These are phyloP conservation scores for Nannospalax galili DNA, from an alignment of 2,113 vertebrate genomes.

Conservation along the genomic window DNA sequence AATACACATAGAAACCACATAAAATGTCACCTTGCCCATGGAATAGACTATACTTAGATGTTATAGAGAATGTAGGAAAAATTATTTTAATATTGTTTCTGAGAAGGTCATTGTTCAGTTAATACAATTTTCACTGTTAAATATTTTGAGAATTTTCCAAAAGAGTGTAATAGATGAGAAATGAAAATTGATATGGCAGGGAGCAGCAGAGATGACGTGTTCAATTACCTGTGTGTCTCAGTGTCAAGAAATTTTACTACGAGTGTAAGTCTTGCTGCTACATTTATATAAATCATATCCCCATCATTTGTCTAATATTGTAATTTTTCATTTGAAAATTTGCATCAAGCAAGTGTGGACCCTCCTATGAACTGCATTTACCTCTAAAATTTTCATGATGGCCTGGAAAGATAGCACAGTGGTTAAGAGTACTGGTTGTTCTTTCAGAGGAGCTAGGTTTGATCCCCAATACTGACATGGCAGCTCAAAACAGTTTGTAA, in stretches of 20 bases:
- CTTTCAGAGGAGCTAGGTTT: too few species aligned
- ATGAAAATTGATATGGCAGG: not conserved
- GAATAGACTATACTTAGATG: too few species aligned
- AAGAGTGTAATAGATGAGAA: not conserved
- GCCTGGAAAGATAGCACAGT: too few species aligned
- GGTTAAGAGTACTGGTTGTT: too few species aligned
- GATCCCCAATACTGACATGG: too few species aligned
- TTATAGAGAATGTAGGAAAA: not conserved
- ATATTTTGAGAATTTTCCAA: not conserved
- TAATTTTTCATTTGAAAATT: not conserved
- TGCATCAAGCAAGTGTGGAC: accelerated
- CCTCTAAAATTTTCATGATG: too few species aligned
- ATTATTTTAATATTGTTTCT: not conserved
- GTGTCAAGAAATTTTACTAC: not conserved
- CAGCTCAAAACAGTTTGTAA: too few species aligned
- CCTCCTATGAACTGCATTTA: too few species aligned
- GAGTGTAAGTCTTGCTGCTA: not conserved
- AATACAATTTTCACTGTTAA: not conserved
- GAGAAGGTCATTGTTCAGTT: not conserved
- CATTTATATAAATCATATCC: not conserved
- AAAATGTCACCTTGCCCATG: not conserved
- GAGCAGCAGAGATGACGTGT: not conserved
- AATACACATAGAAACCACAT: too few species aligned
- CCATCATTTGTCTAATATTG: not conserved
- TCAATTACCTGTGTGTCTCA: not conserved